These are phyloP conservation scores for Metopolophium dirhodum DNA, from an alignment of 1,140 invertebrate genomes.

Conservation along the genomic window DNA sequence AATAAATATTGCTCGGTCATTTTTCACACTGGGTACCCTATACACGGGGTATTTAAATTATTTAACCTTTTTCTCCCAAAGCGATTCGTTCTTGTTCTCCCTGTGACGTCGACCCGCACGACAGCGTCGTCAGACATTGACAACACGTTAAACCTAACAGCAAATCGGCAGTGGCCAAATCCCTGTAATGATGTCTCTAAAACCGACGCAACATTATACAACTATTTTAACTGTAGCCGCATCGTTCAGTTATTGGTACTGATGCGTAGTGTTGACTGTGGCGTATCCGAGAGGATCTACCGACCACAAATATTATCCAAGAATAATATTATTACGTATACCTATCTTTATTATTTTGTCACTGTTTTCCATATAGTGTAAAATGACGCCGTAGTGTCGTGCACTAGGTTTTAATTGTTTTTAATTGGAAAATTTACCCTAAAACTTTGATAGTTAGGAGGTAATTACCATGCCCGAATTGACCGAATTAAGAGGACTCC, in stretches of 20 bases:
- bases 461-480: no score
- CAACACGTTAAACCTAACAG: background rate
- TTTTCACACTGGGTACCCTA: background rate
- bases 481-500: no score
- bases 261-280: background rate
- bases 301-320: background rate
- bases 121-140: background rate
- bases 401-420: background rate
- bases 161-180: slow-evolving; percentile 37
- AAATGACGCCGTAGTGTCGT: background rate
- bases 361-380: background rate
- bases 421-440: background rate
- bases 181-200: slow-evolving; percentile 38
- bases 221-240: background rate
- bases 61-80: slow-evolving; percentile 39
- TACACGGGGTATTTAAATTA: background rate
- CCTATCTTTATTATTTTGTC: background rate
- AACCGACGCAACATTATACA: background rate
- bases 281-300: background rate
- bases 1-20: slow-evolving; percentile 17
- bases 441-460: background rate
- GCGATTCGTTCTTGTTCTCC: slow-evolving; percentile 27
- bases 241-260: background rate
- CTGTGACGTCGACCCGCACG: background rate
- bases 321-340: background rate